phyloP scores from a whole-genome alignment of 2,797 vertebrate species.

The Champsocephalus gunnari region DNA sequence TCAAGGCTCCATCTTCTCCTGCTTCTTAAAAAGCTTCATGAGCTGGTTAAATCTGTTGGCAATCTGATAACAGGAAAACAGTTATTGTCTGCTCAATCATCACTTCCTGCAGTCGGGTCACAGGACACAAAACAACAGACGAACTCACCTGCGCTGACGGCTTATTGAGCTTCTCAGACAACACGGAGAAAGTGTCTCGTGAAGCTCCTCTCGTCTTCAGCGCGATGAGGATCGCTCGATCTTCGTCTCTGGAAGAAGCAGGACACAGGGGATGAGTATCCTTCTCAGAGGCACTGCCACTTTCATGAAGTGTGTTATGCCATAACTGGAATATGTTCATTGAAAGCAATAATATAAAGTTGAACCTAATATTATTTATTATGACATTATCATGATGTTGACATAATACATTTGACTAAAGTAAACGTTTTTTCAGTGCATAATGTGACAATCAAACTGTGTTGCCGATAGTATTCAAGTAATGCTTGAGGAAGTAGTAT shows the following conservation, averaged over 20 bases:
- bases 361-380: too few relatives aligned
- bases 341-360: too few relatives aligned
- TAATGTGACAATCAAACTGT: neutral
- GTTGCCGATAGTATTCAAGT: neutral
- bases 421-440: too few relatives aligned
- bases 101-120: neutral
- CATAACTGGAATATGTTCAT: too few relatives aligned
- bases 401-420: too few relatives aligned
- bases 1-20: constrained; percentile 86
- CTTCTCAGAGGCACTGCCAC: too few relatives aligned
- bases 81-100: neutral
- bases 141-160: constrained; percentile 88
- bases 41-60: constrained; percentile 94
- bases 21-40: constrained; percentile 97
- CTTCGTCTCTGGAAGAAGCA: constrained; percentile 89
- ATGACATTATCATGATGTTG: too few relatives aligned
- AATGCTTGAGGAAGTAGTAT: neutral
- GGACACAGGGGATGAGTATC: neutral
- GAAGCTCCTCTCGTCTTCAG: constrained; percentile 92
- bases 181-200: constrained; percentile 89
- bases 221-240: constrained; percentile 91
- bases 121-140: neutral
- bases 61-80: constrained; percentile 81
- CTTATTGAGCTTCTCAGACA: constrained; percentile 90
- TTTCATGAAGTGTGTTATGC: too few relatives aligned